Base-by-base conservation (phyloP, 1,140 invertebrate species). In the Drosophila pallidifrons region DNA sequence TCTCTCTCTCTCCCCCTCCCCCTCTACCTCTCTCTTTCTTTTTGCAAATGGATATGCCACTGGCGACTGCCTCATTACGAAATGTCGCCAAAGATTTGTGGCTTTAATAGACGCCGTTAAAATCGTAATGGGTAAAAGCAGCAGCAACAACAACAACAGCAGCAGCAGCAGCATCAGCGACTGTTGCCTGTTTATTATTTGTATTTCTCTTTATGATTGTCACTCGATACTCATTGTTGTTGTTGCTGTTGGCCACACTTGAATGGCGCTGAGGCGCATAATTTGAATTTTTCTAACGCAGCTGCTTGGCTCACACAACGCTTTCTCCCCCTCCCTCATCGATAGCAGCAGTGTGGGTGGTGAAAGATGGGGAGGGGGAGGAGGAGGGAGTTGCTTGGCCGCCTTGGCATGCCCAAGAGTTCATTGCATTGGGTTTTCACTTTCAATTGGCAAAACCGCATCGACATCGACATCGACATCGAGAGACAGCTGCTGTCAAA, bases 241-340 rank as follows among this genome's bases (percentile, higher is more conserved):
- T 68, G 54, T 46, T 63, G 32, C 11, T 38, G 35, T 47, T 75
- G 66, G 72, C 45, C 61, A 72, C 69, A 66, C 69, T 73, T 73
- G 43, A 73, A 54, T 67, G 54, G 68, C 45, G 68, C 32, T 67
- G 64, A 25, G 55, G 55, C 28, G 55, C 60, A 72, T 76, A 66
- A 76, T 76, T 76, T 76, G 74, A 59, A 76, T 76, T 72, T 76
- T 76, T 76, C 74, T 76, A 76, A 76, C 68, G 74, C 74, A 72
- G 69, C 74, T 47, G 74, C 61, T 47, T 2, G 47, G 25, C 32
- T 52, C 13, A 32, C 41, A 35, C 54, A 41, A 67, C 54, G 65
- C 65, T 76, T 76, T 76, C 74, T 13, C 7, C 32, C 10, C 41
- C 41, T 13, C 54, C 4, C 25, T 0, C 3, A n/a, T 8, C 41